Percentiles rank a stretch among this genome's conserved stretches.
Conservation (phyloP, 1,140 invertebrate species). For the Arion vulgaris region DNA sequence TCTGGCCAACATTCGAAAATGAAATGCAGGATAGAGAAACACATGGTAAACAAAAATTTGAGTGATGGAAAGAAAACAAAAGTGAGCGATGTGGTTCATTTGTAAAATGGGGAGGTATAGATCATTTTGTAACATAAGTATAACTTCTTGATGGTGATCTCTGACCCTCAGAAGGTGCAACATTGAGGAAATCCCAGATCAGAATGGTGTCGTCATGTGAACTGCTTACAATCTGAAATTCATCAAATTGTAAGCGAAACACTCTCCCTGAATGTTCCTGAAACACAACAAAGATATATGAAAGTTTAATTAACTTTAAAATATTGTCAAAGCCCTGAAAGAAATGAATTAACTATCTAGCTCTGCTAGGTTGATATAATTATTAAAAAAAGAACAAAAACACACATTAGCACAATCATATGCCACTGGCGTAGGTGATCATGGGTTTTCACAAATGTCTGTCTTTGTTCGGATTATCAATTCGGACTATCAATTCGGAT, state of each 20-base stretch:
- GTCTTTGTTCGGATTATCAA: too few species aligned
- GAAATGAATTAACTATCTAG: too few species aligned
- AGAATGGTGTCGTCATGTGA: conserved; percentile 99
- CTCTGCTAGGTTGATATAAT: too few species aligned
- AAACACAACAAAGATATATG: conserved; percentile 5
- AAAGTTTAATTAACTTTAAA: too few species aligned
- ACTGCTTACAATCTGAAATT: conserved; percentile 99
- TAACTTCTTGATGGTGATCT: conserved; percentile 59
- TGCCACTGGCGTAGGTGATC: too few species aligned
- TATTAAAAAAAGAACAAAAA: too few species aligned
- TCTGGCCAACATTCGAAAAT: not conserved
- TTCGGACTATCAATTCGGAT: too few species aligned
- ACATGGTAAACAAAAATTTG: not conserved
- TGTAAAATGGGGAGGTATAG: not conserved
- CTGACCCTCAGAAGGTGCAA: conserved; percentile 57
- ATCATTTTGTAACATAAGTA: conserved; percentile 50
- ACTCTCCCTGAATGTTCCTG: conserved; percentile 99
- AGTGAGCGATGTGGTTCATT: not conserved
- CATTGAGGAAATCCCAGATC: conserved; percentile 97
- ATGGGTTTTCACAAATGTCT: too few species aligned
- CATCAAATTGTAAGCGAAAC: conserved; percentile 99
- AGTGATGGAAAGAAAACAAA: not conserved
- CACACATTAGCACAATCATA: too few species aligned
- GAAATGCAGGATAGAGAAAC: not conserved
- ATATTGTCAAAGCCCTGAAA: too few species aligned